Conservation (phyloP, 2,113 vertebrate species). For the Desmodus rotundus region DNA sequence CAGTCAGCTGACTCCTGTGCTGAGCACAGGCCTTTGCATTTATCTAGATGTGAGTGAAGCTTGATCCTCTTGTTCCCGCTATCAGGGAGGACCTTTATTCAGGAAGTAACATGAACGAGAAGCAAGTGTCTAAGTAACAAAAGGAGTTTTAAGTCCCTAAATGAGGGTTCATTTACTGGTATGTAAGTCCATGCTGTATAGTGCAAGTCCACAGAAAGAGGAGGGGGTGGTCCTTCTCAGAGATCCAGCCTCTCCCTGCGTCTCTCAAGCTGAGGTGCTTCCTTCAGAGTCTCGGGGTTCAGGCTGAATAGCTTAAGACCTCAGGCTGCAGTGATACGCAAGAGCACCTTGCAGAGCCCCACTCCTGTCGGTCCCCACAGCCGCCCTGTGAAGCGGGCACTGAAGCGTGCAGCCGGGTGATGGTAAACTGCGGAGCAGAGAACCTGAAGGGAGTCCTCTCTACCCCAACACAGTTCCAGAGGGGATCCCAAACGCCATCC, state of each 20-base stretch:
- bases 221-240: background rate
- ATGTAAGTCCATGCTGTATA: background rate
- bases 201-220: background rate
- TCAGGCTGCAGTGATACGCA: no score
- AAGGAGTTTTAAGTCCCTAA: background rate
- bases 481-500: no score
- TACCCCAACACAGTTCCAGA: background rate
- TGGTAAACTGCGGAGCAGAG: background rate
- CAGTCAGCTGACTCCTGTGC: slow-evolving; percentile 40
- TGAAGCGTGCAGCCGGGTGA: background rate
- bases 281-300: background rate
- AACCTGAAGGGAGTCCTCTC: background rate
- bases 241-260: background rate
- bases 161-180: background rate
- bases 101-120: background rate
- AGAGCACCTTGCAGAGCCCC: background rate
- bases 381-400: background rate
- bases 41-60: slow-evolving; percentile 17
- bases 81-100: background rate
- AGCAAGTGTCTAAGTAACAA: slow-evolving; percentile 5
- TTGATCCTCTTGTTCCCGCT: background rate
- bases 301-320: fast-evolving
- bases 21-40: slow-evolving; percentile 15
- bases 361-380: background rate
- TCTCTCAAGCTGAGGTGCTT: background rate